Conservation (phyloP, 2,888 invertebrate species). For the Drosophila leonis region DNA sequence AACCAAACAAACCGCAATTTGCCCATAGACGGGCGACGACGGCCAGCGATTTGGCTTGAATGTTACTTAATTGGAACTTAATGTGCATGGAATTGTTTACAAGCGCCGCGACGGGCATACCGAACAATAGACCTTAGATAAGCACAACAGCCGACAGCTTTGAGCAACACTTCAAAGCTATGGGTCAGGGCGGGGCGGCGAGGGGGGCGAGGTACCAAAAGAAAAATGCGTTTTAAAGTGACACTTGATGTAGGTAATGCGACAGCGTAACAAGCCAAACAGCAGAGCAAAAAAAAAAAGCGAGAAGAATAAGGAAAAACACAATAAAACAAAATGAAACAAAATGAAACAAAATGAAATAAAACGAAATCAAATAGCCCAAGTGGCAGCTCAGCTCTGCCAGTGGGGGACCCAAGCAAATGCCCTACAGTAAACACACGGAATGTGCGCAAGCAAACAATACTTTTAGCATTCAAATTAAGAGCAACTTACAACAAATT, state of each 20-base stretch:
- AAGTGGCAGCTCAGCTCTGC: slow-evolving; percentile 20
- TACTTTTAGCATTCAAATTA: slow-evolving; percentile 3
- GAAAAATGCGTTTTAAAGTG: slow-evolving; percentile 81
- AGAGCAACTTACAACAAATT: slow-evolving; percentile 5
- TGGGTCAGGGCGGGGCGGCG: not conserved
- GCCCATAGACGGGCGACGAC: slow-evolving; percentile 26
- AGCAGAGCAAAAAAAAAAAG: slow-evolving; percentile 5
- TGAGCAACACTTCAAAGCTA: slow-evolving; percentile 65
- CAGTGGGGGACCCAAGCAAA: slow-evolving; percentile 18
- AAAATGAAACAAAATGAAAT: slow-evolving; percentile 42
- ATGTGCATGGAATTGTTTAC: slow-evolving; percentile 79
- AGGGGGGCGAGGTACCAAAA: slow-evolving; percentile 32
- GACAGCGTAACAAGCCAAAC: slow-evolving; percentile 71
- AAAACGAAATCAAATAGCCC: slow-evolving; percentile 43
- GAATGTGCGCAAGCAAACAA: not conserved
- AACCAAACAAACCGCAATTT: slow-evolving; percentile 51
- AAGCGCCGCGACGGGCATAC: slow-evolving; percentile 32
- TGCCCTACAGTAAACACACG: slow-evolving; percentile 32
- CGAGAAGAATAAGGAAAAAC: not conserved
- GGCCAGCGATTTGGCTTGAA: slow-evolving; percentile 62
- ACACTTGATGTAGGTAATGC: slow-evolving; percentile 78
- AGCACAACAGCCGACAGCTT: slow-evolving; percentile 63
- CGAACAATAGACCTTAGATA: slow-evolving; percentile 54
- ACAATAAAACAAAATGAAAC: slow-evolving; percentile 48
- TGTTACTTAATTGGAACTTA: slow-evolving; percentile 79